phyloP scores from a whole-genome alignment of 2,113 vertebrate species.

The Daphoenositta chrysoptera region DNA sequence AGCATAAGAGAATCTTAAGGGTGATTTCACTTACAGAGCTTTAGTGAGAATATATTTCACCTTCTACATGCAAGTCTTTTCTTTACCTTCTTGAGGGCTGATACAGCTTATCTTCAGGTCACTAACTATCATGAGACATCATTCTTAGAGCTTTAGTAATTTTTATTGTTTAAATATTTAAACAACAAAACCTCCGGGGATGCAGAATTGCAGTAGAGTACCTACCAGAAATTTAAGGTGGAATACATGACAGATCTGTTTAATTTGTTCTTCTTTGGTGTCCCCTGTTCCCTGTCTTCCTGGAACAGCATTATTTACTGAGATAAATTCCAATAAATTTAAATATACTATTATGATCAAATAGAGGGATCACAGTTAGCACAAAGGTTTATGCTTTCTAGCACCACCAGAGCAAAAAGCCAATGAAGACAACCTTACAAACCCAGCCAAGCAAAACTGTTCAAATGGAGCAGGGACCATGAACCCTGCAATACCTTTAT shows the following conservation, averaged over 20 bases:
- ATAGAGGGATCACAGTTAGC: neutral
- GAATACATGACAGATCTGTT: neutral
- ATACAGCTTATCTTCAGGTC: constrained; percentile 56
- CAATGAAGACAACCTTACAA: neutral
- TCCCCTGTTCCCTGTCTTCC: neutral
- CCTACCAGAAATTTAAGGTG: constrained; percentile 45
- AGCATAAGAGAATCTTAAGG: constrained; percentile 46
- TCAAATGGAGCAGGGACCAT: neutral
- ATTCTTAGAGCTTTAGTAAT: constrained; percentile 53
- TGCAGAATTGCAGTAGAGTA: neutral
- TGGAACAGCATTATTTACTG: neutral
- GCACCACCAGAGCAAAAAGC: neutral
- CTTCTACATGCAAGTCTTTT: constrained; percentile 29
- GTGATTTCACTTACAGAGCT: constrained; percentile 62
- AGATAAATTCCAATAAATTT: neutral
- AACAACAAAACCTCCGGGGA: constrained; percentile 15
- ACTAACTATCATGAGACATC: constrained; percentile 55
- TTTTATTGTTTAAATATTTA: constrained; percentile 66
- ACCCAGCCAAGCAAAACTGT: neutral
- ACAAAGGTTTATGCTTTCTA: neutral
- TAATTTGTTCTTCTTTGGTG: neutral
- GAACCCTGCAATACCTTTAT: neutral
- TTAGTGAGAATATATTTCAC: constrained; percentile 62
- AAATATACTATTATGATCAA: neutral
- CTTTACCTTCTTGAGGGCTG: constrained; percentile 50